Evolutionary conservation across 2,113 vertebrate species (phyloP).

Genomic region (Bubo blakistoni): DNA sequence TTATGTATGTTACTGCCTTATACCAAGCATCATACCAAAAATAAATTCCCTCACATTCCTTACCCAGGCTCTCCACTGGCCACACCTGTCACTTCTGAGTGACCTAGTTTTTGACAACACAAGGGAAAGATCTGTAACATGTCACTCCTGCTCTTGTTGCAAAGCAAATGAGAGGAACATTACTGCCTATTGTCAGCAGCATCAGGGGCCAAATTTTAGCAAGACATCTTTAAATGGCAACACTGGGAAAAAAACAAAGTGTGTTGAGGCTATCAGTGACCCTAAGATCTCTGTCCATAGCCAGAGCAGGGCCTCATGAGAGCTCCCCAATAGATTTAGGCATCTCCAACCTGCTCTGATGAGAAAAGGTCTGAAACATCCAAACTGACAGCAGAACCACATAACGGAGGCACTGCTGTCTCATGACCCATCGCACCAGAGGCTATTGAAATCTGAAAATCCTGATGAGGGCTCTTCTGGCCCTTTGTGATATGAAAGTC

Average conservation of each 20-base stretch:
- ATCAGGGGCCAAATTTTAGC: background rate
- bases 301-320: accelerated
- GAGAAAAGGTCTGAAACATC: background rate
- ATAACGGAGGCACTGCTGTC: background rate
- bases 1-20: background rate
- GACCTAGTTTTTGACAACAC: background rate
- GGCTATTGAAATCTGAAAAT: background rate
- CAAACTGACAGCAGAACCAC: background rate
- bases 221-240: background rate
- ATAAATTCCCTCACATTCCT: accelerated
- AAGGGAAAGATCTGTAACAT: background rate
- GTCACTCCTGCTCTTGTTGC: background rate
- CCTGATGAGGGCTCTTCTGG: background rate
- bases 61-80: background rate
- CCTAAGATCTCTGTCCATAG: background rate
- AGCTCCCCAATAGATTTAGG: background rate
- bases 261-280: background rate
- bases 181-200: background rate
- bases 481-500: slow-evolving; percentile 32
- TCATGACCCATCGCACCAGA: background rate
- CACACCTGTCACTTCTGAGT: background rate
- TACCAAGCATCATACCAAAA: background rate
- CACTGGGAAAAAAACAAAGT: background rate
- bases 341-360: background rate
- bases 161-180: background rate